These are phyloP conservation scores for Dolichotis patagonum DNA, from an alignment of 2,113 vertebrate genomes.

Conservation along the genomic window DNA sequence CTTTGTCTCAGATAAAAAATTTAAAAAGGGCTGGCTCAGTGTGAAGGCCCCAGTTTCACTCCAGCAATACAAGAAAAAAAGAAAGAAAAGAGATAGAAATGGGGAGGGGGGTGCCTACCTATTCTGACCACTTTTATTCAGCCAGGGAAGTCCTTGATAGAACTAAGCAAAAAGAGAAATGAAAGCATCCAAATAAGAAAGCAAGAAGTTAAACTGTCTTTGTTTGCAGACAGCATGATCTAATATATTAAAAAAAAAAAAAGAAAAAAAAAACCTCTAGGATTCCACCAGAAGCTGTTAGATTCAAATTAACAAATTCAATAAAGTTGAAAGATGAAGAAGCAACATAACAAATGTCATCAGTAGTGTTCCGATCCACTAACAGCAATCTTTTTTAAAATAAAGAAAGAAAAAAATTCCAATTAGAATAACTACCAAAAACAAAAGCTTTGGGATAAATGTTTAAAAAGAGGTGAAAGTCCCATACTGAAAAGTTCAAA, in stretches of 20 bases:
- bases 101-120: neutral
- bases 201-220: neutral
- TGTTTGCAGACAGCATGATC: neutral
- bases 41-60: neutral
- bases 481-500: neutral
- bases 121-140: neutral
- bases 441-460: neutral
- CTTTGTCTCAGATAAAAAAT: neutral
- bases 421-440: neutral
- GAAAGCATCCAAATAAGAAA: neutral
- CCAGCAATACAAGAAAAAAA: neutral
- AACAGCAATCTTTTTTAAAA: neutral
- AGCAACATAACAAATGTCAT: neutral
- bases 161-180: neutral
- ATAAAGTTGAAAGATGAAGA: neutral
- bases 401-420: neutral
- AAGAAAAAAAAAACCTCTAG: neutral
- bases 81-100: neutral
- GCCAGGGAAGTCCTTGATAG: neutral
- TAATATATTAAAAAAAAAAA: neutral
- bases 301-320: neutral
- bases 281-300: neutral
- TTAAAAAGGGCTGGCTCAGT: neutral
- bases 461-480: neutral
- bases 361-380: neutral